phyloP scores from a whole-genome alignment of 2,113 vertebrate genomes.

The Mesembrinibis cayennensis region DNA sequence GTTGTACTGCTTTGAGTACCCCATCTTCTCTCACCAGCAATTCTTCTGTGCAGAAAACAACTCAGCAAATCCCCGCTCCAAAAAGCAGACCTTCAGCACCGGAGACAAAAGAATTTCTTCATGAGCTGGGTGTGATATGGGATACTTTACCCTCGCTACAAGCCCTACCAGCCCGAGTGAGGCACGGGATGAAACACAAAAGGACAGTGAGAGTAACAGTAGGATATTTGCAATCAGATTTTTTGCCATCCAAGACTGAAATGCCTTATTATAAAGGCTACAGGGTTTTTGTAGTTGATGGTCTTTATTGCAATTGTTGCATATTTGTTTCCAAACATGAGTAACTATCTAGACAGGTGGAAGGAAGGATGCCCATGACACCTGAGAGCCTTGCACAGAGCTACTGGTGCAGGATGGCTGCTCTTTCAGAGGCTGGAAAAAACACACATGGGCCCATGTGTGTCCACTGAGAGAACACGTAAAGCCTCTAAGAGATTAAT shows the following conservation, averaged over 20 bases:
- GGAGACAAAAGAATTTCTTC: not conserved
- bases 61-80: not conserved
- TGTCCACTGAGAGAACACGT: not conserved
- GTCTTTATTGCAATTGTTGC: not conserved
- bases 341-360: not conserved
- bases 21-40: not conserved
- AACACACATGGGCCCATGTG: not conserved
- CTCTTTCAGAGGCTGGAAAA: not conserved
- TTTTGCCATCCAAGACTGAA: not conserved
- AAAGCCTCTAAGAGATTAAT: not conserved
- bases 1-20: not conserved
- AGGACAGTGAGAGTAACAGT: not conserved
- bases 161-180: not conserved
- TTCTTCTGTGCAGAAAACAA: not conserved
- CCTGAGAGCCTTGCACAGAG: accelerated
- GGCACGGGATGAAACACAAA: not conserved
- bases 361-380: not conserved
- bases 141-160: not conserved
- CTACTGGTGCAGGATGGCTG: not conserved
- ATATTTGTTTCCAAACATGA: not conserved
- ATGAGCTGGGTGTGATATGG: not conserved
- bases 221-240: not conserved
- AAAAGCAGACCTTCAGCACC: not conserved
- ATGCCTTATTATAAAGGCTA: not conserved
- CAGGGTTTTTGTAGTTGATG: not conserved